Evolutionary conservation across 2,888 invertebrate species (phyloP), one percentile per base, ranked within the genome.

Genomic region (Eupithecia subumbrata): DNA sequence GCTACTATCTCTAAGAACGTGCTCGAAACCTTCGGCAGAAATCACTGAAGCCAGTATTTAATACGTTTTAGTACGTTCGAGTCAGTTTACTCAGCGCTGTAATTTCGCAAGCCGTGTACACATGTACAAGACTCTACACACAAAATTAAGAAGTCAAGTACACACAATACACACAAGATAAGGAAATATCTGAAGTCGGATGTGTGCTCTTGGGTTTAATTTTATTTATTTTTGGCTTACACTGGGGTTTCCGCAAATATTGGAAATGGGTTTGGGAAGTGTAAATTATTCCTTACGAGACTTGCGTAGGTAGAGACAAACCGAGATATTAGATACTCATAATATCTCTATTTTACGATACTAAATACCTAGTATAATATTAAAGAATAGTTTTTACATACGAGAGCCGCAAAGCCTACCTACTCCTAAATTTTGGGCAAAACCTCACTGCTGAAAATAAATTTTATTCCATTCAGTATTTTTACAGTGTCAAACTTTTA

Each of bases 211-310:
- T 56, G 66, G 52, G 40, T 40, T 67, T 68, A 72, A 72, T 68
- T 72, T 43, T 68, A 68, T 73, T 68, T 73, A 43, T 48, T 66
- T 66, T 66, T n/a, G 66, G 60, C 60, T 25, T 60, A 60, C 25
- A 25, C 60, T 8, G 25, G 25, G 60, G 60, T 25, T 60, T 60
- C 22, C 25, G 25, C 60, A 60, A 60, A 60, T 25, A 25, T 60
- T 60, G 25, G 60, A 60, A 60, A 60, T 60, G 25, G 22, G 22
- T 60, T 60, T 60, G 22, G 60, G 14, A 25, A 60, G 12, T 25
- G 60, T 25, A 60, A 60, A 25, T 25, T 60, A 60, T 60, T 60
- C 60, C 5, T 14, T 25, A 25, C 5, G 25, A 25, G 5, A 22
- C 60, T 5, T 14, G 60, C 14, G n/a, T 22, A 22, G 11, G 22